These are phyloP conservation scores for Drosophila ohnishii DNA, from an alignment of 1,140 invertebrate species.

Conservation along the genomic window DNA sequence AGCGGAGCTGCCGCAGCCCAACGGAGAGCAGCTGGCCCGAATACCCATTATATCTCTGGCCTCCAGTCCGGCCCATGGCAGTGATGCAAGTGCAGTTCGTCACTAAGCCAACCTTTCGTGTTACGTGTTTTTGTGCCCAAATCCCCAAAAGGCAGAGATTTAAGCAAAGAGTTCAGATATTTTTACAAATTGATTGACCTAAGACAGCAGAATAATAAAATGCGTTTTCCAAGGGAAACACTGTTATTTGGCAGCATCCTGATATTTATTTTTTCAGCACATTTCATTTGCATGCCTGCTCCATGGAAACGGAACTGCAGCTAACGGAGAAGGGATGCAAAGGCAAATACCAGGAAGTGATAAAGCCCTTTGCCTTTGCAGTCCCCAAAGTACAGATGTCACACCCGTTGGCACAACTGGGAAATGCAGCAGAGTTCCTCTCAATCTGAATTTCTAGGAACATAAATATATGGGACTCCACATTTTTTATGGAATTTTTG, in stretches of 20 bases:
- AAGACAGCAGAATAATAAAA: conserved; percentile 21
- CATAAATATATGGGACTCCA: neutral
- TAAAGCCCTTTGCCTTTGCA: neutral
- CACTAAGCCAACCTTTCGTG: conserved; percentile 19
- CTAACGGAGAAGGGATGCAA: neutral
- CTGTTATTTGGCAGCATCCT: neutral
- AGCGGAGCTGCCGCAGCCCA: conserved; percentile 29
- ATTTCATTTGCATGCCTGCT: neutral
- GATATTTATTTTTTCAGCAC: neutral
- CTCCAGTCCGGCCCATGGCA: conserved; percentile 33
- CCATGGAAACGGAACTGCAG: conserved; percentile 7
- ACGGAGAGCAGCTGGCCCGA: conserved; percentile 17
- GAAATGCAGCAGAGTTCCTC: neutral
- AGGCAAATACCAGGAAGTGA: conserved; percentile 6
- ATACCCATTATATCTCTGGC: conserved; percentile 57
- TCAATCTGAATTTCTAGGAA: neutral
- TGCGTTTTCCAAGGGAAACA: conserved; percentile 23
- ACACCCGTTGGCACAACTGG: neutral
- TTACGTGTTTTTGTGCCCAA: conserved; percentile 9
- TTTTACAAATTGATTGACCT: conserved; percentile 52
- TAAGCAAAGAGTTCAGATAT: conserved; percentile 38
- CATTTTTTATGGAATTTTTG: neutral
- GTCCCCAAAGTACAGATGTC: neutral
- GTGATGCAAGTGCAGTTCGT: conserved; percentile 32
- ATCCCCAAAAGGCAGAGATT: conserved; percentile 8